phyloP scores from a whole-genome alignment of 1,140 invertebrate genomes.

The Riptortus pedestris region DNA sequence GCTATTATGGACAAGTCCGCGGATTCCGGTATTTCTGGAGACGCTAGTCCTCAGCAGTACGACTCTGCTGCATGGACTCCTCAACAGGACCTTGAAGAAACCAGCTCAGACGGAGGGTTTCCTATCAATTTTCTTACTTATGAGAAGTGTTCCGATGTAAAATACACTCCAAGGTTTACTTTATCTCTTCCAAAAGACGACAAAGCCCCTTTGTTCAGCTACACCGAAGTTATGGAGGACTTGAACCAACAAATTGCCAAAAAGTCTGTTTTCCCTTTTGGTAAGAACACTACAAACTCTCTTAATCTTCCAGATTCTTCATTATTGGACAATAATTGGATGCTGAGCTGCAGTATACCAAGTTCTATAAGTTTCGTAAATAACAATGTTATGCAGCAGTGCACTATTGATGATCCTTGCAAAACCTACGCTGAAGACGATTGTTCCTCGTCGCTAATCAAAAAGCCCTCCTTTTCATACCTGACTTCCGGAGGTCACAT shows the following conservation, averaged over 20 bases:
- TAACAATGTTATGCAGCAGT: neutral
- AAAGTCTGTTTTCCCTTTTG: neutral
- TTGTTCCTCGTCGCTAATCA: slow-evolving; percentile 35
- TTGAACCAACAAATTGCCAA: neutral
- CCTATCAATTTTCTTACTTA: slow-evolving; percentile 36
- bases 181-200: slow-evolving; percentile 49
- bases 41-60: slow-evolving; percentile 43
- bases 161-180: slow-evolving; percentile 57
- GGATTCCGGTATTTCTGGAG: slow-evolving; percentile 69
- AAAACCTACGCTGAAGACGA: too few species aligned
- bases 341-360: slow-evolving; percentile 49
- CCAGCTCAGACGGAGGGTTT: slow-evolving; percentile 54
- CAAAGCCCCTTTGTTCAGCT: neutral
- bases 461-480: slow-evolving; percentile 42
- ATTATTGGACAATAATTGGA: slow-evolving; percentile 54
- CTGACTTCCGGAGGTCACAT: slow-evolving; percentile 51
- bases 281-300: neutral
- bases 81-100: slow-evolving; percentile 63
- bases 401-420: neutral
- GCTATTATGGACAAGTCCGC: slow-evolving; percentile 51
- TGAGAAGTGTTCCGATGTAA: slow-evolving; percentile 38
- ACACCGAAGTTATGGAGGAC: neutral
- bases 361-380: neutral
- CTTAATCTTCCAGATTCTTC: slow-evolving; percentile 14
- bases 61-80: slow-evolving; percentile 56